Evolutionary conservation across 2,797 vertebrate species (phyloP), one percentile per base, ranked within the genome.

Genomic region (Poecilia gillii): DNA sequence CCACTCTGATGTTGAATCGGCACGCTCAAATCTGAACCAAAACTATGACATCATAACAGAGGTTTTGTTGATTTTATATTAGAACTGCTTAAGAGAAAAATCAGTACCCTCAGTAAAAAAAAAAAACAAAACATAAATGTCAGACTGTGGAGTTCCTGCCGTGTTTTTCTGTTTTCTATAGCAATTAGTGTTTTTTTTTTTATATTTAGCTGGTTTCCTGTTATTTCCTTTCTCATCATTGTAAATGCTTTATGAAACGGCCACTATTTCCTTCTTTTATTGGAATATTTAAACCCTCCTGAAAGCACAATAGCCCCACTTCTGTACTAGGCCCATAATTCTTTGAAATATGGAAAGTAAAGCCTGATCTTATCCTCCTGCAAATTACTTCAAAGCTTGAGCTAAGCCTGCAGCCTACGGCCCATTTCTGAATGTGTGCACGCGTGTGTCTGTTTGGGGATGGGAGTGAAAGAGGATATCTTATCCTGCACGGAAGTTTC

Each of bases 401-500:
- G 31, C 81, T 87, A 79, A 87, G 78, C 79, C 79, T 74, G 33
- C 51, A 70, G 77, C 74, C 73, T 73, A 74, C 53, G 28, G 72
- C 36, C n/a, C 49, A 25, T 75, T 55, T 74, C 36, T 81, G 43
- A 43, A 45, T 68, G 43, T 72, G 83, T 82, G 68, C 73, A 57
- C 55, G 49, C 73, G 74, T 70, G 28, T 73, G 57, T 47, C 39
- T 51, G 72, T 49, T 79, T 84, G 75, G 74, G 85, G 66, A 80
- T 82, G 71, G 70, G 83, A 81, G 84, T 89, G 88, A 89, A 89
- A 90, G 85, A 80, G 81, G 88, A 93, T 92, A 91, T 90, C 77
- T 85, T 80, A 72, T 84, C 77, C 87, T 86, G 78, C 23, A 14
- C 59, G 77, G 75, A 87, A 55, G 66, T 86, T 87, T 90, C 87